These are phyloP conservation scores for Callosobruchus maculatus DNA, from an alignment of 2,888 invertebrate species.

Conservation along the genomic window DNA sequence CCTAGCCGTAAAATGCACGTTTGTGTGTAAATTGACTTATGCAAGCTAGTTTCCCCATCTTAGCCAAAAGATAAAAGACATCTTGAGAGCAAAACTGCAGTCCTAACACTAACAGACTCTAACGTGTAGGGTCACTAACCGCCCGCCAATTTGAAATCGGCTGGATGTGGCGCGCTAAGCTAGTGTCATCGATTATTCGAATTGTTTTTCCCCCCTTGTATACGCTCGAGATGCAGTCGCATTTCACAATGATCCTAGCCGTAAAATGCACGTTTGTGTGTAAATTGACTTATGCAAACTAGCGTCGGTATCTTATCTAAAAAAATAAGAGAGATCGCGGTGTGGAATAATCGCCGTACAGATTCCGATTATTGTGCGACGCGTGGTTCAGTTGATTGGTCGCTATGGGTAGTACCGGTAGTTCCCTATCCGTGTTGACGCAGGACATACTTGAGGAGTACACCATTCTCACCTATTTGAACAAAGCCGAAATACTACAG, in stretches of 20 bases:
- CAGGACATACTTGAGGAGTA: constrained; percentile 61
- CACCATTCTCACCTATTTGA: constrained; percentile 58
- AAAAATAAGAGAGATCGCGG: background rate
- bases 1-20: too few relatives aligned
- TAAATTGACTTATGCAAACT: background rate
- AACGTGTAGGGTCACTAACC: too few relatives aligned
- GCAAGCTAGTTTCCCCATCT: too few relatives aligned
- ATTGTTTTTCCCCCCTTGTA: too few relatives aligned
- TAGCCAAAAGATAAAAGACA: too few relatives aligned
- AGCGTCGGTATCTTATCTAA: background rate
- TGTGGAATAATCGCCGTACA: background rate
- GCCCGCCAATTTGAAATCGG: too few relatives aligned
- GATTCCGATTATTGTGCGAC: background rate
- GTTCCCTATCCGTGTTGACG: constrained; percentile 50
- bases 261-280: background rate
- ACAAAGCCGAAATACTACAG: constrained; percentile 60
- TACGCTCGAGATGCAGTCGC: too few relatives aligned
- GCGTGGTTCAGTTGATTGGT: background rate
- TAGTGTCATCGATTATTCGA: too few relatives aligned
- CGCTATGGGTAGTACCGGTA: constrained; percentile 53
- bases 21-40: too few relatives aligned
- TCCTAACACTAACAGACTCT: too few relatives aligned
- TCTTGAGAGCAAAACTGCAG: too few relatives aligned
- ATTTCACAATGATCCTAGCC: background rate
- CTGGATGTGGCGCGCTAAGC: too few relatives aligned